Evolutionary conservation across 2,797 vertebrate species (phyloP), one percentile per base, ranked within the genome.

Genomic region (Zenarchopterus dispar): DNA sequence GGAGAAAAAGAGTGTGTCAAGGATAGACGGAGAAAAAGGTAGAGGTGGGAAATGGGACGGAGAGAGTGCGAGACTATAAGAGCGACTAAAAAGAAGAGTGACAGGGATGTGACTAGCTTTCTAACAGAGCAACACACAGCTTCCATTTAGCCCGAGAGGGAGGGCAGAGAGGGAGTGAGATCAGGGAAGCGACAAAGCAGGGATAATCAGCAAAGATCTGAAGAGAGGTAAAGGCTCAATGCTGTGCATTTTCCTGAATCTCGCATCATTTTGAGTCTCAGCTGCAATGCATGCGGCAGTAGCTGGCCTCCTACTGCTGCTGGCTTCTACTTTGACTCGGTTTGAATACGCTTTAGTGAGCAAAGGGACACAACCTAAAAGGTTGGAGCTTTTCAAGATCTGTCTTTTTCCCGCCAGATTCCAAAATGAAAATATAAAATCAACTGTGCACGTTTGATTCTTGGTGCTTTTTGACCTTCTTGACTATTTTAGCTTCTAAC

Each of bases 81-180:
- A 89, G 83, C 52, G 75, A 71, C 80, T 86, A 80, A 88, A 91
- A 90, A 89, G 85, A 85, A 82, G 82, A 82, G 87, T 67, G 87
- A 82, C 87, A 77, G 75, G 85, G 91, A 94, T 94, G 93, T 94
- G 93, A 94, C 92, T 88, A 43, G 93, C 90, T 93, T 94, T 85
- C 89, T 86, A 94, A 94, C 88, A 42, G 84, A 39, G 81, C 78
- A 62, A 77, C 88, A 93, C 93, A 94, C 93, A 91, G 92, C 92
- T 88, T 73, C 91, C 86, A 93, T 94, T 93, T 93, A 93, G 91
- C 78, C 56, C 81, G 89, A 81, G 81, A 80, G 76, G 75, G 74
- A 79, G 77, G 79, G 77, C 64, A 61, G 78, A 67, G 73, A 63
- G 39, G 53, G 62, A 54, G 74, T 73, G 83, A 31, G 77, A 84